These are phyloP conservation scores for Cabera pusaria DNA, from an alignment of 2,888 invertebrate genomes.

Conservation along the genomic window DNA sequence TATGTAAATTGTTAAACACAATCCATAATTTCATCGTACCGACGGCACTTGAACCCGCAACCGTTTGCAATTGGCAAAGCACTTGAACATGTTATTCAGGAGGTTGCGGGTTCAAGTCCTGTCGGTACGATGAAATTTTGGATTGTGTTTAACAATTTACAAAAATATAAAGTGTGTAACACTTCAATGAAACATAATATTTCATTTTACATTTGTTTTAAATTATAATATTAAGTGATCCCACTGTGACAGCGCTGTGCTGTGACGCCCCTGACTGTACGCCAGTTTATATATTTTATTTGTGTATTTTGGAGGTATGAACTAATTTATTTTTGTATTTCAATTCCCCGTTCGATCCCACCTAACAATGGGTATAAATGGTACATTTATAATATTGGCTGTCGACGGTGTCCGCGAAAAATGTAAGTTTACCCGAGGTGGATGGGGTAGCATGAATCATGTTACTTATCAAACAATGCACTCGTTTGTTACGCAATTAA, in stretches of 20 bases:
- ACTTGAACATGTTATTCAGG: too few species aligned
- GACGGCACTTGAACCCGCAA: too few species aligned
- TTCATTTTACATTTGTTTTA: too few species aligned
- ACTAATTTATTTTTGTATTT: constrained; percentile 79
- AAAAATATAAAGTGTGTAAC: too few species aligned
- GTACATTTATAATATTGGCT: constrained; percentile 61
- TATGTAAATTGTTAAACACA: too few species aligned
- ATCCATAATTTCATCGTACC: too few species aligned
- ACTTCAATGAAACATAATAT: too few species aligned
- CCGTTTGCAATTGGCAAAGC: too few species aligned
- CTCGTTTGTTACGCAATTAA: constrained; percentile 35
- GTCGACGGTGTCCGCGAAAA: constrained; percentile 59
- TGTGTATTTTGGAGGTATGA: constrained; percentile 62
- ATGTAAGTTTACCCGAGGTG: constrained; percentile 67
- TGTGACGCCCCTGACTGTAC: too few species aligned
- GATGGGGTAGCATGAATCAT: constrained; percentile 61
- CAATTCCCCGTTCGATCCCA: constrained; percentile 66
- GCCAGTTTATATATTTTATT: constrained; percentile 36
- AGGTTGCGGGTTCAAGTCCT: too few species aligned
- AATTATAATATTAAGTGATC: not conserved
- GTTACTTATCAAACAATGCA: constrained; percentile 40
- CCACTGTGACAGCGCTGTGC: constrained; percentile 20
- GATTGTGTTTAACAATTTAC: too few species aligned
- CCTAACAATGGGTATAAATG: constrained; percentile 72
- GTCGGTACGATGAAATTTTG: too few species aligned